phyloP scores from a whole-genome alignment of 2,888 invertebrate genomes.

The Athripsodes cinereus region DNA sequence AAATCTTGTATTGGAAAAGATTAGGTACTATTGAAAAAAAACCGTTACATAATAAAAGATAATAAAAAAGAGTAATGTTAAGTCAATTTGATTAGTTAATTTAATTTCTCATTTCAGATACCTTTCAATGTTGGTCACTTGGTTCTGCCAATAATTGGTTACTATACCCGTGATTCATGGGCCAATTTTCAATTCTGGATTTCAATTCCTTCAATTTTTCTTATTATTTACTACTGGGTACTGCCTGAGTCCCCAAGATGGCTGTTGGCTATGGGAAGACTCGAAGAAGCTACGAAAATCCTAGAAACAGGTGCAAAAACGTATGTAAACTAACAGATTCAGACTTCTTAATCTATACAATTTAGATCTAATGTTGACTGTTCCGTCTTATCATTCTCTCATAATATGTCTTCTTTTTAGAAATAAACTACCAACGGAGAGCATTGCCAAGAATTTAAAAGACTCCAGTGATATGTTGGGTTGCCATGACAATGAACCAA shows the following conservation, averaged over 20 bases:
- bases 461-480: constrained; percentile 35
- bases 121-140: constrained; percentile 67
- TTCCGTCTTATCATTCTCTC: too few relatives aligned
- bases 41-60: too few relatives aligned
- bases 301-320: constrained; percentile 60
- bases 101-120: constrained; percentile 60
- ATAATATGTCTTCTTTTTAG: constrained; percentile 19
- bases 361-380: too few relatives aligned
- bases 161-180: constrained; percentile 59
- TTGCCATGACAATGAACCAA: constrained; percentile 11
- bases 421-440: constrained; percentile 34
- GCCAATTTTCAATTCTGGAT: constrained; percentile 60
- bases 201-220: constrained; percentile 55
- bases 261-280: constrained; percentile 63
- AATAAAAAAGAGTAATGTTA: too few relatives aligned
- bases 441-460: constrained; percentile 32
- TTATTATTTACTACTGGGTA: constrained; percentile 64
- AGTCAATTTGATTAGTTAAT: too few relatives aligned
- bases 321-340: constrained; percentile 30
- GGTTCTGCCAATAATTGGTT: constrained; percentile 56
- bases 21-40: too few relatives aligned
- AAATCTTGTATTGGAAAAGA: too few relatives aligned
- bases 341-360: not conserved
- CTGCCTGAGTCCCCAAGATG: constrained; percentile 79
- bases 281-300: constrained; percentile 58